Evolutionary conservation across 2,113 vertebrate species (phyloP), one percentile per base, ranked within the genome.

Genomic region (Dolichallabes microphthalmus): DNA sequence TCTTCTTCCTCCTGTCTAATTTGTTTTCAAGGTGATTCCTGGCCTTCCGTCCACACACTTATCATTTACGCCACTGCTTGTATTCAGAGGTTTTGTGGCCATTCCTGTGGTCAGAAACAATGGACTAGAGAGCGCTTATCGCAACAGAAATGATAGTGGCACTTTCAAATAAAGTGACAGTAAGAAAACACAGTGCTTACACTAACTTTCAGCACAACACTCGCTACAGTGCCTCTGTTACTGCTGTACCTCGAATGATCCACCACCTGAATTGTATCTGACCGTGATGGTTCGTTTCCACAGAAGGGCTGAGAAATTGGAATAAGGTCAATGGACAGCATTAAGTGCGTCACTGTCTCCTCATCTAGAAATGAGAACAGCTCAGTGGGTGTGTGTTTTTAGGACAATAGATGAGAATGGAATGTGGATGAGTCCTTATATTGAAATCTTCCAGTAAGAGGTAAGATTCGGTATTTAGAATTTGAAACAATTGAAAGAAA

Each of bases 401-500:
- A 45, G 69, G 69, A 73, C 69, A 73, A 74, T 74, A 74, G n/a
- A 74, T 52, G 25, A 25, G 45, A 74, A 74, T 74, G 22, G 22
- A 74, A 74, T 74, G 71, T 52, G 39, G 45, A 22, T 8, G 69
- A 73, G 45, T 52, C 45, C 71, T 50, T 74, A 52, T 74, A 25
- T 12, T 12, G 22, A 74, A 52, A 10, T 52, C 45, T 75, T 15
- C 20, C 22, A 12, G 35, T 25, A 45, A 12, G 69, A 73, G 20
- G 19, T 22, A 71, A 20, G 68, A 73, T 73, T 50, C 11, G 1
- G 60, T n/a, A 61, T 25, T 66, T 13, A 30, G n/a, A 30, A 27
- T 66, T 66, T 30, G n/a, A 30, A 1, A 27, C n/a, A 64, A 39
- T 19, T 20, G 68, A 14, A 9, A 50, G 45, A 52, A 74, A 22